These are phyloP conservation scores for Cariama cristata DNA, from an alignment of 2,113 vertebrate species.

Conservation along the genomic window DNA sequence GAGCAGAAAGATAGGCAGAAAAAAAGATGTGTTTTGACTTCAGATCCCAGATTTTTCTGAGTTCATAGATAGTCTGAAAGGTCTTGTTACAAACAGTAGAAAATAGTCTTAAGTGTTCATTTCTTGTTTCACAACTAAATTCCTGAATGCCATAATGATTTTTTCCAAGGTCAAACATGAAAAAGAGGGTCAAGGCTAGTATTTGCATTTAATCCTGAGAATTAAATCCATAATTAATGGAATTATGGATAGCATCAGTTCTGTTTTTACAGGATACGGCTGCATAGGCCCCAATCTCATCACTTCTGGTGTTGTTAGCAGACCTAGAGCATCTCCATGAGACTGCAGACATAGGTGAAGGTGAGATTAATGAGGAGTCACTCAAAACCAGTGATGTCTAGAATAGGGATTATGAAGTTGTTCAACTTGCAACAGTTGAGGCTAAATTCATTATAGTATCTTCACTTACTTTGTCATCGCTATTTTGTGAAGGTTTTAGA, in stretches of 20 bases:
- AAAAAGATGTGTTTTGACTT: neutral
- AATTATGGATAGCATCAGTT: neutral
- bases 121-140: neutral
- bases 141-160: neutral
- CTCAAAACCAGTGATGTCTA: neutral
- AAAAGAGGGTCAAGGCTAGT: neutral
- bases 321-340: neutral
- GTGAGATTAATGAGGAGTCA: neutral
- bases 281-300: neutral
- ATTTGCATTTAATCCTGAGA: neutral
- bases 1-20: neutral
- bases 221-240: neutral
- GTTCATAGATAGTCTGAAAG: neutral
- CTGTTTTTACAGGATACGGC: neutral
- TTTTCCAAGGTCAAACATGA: neutral
- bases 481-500: neutral
- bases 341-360: neutral
- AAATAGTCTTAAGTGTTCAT: neutral
- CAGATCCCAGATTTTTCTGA: neutral
- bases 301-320: neutral
- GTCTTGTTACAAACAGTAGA: neutral
- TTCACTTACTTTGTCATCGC: neutral
- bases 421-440: neutral
- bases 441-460: neutral
- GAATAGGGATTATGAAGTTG: neutral